Base-by-base conservation (phyloP, 2,113 vertebrate genomes). In the Mastomys natalensis region DNA sequence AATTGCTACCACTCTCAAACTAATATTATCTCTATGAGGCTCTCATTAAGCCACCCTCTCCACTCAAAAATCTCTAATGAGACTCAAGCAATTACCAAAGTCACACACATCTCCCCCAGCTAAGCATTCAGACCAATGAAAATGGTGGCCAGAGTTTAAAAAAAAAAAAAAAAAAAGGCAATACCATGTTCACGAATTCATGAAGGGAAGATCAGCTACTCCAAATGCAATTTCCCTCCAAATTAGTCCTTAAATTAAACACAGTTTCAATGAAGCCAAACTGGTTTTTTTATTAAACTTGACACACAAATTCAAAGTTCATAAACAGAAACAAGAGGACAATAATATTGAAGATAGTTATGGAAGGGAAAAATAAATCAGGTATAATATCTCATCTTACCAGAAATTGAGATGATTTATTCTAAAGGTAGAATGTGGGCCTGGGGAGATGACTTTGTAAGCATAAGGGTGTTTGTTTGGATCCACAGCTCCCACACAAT, bases 1-100 rank as follows among this genome's bases (percentile, higher is more conserved):
- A 90, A 92, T 53, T n/a, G 45, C 86, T 94, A 45, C 43, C 34
- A 53, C n/a, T 66, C 85, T 92, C 22, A 92, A 68, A 81, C 53
- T 24, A 94, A 84, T 70, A 87, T 76, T 80, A 82, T 82, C 53
- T 76, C 86, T 66, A 84, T 21, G 73, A 77, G 16, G 15, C 13
- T 81, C 85, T 87, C 53, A 62, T 64, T 40, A 89, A 60, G 60
- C 53, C 29, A 87, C 2, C 40, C 45, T 77, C 86, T 89, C 80
- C 17, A 66, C n/a, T 91, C 19, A 89, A 68, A 93, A 89, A 81
- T 34, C 73, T 94, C 92, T 89, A 94, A 66, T 90, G 94, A 80
- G 85, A 77, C 48, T 58, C 45, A 93, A 77, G 77, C n/a, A 89
- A 90, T 81, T 90, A 81, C 29, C 74, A 91, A 91, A 77, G 40